Percentiles rank a stretch among this genome's conserved stretches.
Evolutionary conservation across 1,140 invertebrate genomes (phyloP).

Genomic region (Stegodyphus mimosarum): DNA sequence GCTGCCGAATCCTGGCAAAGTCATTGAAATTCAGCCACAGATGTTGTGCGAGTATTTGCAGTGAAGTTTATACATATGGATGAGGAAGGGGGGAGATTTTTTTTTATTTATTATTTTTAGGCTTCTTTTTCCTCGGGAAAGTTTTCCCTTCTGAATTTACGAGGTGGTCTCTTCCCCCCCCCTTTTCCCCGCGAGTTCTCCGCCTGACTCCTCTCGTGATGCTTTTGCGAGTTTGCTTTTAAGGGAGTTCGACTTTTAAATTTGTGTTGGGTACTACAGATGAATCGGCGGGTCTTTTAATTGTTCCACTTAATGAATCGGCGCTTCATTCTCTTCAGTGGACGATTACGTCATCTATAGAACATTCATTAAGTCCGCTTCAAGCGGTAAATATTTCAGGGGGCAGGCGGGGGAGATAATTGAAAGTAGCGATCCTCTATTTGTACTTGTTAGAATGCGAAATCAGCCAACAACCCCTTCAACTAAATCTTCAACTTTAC

Average conservation of each 20-base stretch:
- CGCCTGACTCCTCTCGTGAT: not conserved
- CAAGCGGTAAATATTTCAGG: too few relatives aligned
- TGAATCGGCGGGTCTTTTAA: slow-evolving; percentile 25
- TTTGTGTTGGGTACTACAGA: slow-evolving; percentile 1
- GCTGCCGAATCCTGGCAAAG: slow-evolving; percentile 8
- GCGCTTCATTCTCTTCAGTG: not conserved
- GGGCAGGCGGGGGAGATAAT: too few relatives aligned
- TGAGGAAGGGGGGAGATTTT: slow-evolving; percentile 24
- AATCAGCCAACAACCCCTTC: too few relatives aligned
- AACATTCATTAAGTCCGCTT: too few relatives aligned
- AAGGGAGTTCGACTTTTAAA: slow-evolving; percentile 24
- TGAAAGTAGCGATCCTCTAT: too few relatives aligned
- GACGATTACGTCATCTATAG: not conserved
- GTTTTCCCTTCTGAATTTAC: slow-evolving; percentile 24
- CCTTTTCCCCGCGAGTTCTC: not conserved
- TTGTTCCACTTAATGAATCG: slow-evolving; percentile 41
- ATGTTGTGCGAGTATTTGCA: slow-evolving; percentile 59
- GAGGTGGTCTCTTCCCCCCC: not conserved
- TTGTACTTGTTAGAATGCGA: too few relatives aligned
- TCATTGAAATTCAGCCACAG: slow-evolving; percentile 60
- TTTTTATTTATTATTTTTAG: slow-evolving; percentile 16
- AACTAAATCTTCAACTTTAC: too few relatives aligned
- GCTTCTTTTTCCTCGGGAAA: slow-evolving; percentile 2
- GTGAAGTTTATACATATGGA: slow-evolving; percentile 61
- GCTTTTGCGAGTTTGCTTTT: not conserved